Base-by-base conservation (phyloP, 2,888 invertebrate species). In the Drosophila eohydei region DNA sequence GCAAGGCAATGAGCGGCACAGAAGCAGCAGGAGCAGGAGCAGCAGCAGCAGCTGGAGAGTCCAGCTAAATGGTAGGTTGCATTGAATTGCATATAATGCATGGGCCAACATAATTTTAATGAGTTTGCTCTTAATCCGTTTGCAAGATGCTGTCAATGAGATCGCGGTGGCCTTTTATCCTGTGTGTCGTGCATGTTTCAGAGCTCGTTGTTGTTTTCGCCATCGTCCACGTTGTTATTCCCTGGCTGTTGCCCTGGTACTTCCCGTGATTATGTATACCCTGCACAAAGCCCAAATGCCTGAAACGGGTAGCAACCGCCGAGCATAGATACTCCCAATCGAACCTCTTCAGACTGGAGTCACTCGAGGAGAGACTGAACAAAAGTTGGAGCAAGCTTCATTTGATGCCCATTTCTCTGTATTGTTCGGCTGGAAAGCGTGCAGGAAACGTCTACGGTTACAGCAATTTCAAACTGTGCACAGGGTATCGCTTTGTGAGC, bases 81-180 rank as follows among this genome's bases (percentile, higher is more conserved):
- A 88, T 83, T 80, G 80, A 88, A 85, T 85, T 86, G 88, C 83
- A 83, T 86, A 89, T 85, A 89, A 88, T 89, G 81, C 81, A 86
- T 82, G 90, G 89, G 73, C 89, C 81, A 84, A 86, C 89, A 88
- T 86, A 88, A 88, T 89, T 90, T 90, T 90, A 90, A 90, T 90
- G 90, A 90, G 90, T 90, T 89, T 83, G 74, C 90, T 77, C 78
- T 88, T 86, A 86, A 86, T 86, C 86, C 83, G 81, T 83, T 86
- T 83, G 85, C 79, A 88, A 88, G 85, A 86, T 86, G 84, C 78
- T 88, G 74, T 88, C 88, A 88, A 88, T 79, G 85, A 82, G 81
- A 78, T 74, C 69, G 74, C 69, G 73, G 76, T 80, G 43, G 51
- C 28, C 57, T 59, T 67, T 65, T 66, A 52, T 57, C 44, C 61